Evolutionary conservation across 2,113 vertebrate genomes (phyloP), one percentile per base, ranked within the genome.

Genomic region (Coregonus clupeaformis): DNA sequence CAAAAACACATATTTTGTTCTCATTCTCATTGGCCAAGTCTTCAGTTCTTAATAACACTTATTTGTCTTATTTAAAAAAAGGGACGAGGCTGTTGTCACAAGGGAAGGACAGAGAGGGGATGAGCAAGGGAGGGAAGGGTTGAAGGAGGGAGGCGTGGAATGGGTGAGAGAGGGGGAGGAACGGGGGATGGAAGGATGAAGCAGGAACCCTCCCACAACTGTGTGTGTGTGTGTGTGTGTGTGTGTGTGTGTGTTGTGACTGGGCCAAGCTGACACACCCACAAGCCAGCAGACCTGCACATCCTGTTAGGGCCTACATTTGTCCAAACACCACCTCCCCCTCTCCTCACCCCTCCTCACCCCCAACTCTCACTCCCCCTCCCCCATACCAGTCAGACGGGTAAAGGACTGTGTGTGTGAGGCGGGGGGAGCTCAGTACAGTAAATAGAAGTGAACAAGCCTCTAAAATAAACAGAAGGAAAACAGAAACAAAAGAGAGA

Each of bases 281-380:
- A 92, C 88, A 86, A 74, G 90, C 86, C 88, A 87, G 88, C 74
- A 91, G 89, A 92, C 89, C 91, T 92, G 87, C 81, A 90, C 91
- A 93, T 94, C 91, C 92, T 93, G 91, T 89, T 89, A 86, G 75
- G 86, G 85, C 88, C 89, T 91, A 90, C 85, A 82, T 90, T 91
- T 91, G 90, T 93, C 89, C 89, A 90, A 91, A 91, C 90, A 92
- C 75, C 77, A 80, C 32, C 72, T 77, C 73, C 74, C 67, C 66
- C 68, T 30, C 73, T 68, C 75, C 69, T 69, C 59, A 64, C 80
- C 69, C 52, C 68, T 69, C 60, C 57, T 68, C 60, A 55, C 70
- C 32, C 29, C 63, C 7, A 55, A 32, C 22, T 29, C 45, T 22
- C 29, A n/a, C n/a, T n/a, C 76, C 80, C 86, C 85, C 82, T 75